A percentile compares a stretch with the other conserved stretches of the same genome.
These are phyloP conservation scores for Drosophila siamana DNA, from an alignment of 2,888 invertebrate species.

Conservation along the genomic window DNA sequence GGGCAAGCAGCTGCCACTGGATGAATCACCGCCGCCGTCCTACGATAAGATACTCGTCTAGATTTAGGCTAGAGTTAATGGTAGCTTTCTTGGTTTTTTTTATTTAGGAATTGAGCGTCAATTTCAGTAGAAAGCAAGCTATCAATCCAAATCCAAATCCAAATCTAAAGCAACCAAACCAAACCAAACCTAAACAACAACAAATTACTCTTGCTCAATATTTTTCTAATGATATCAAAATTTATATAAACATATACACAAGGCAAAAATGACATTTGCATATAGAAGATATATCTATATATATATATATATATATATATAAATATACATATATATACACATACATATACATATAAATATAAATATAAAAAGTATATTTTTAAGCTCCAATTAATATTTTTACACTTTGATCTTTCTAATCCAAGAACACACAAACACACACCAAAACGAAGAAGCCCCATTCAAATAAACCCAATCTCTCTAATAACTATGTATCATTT, in stretches of 20 bases:
- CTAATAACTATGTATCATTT: slow-evolving; percentile 78
- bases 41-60: slow-evolving; percentile 91
- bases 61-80: slow-evolving; percentile 57
- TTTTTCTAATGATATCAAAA: slow-evolving; percentile 76
- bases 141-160: slow-evolving; percentile 30
- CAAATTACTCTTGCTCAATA: slow-evolving; percentile 67
- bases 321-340: no score
- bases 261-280: slow-evolving; percentile 56
- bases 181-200: slow-evolving; percentile 23
- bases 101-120: slow-evolving; percentile 65
- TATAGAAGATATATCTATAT: slow-evolving; percentile 53
- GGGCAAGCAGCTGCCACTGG: slow-evolving; percentile 75
- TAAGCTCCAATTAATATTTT: slow-evolving; percentile 75
- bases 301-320: slow-evolving; percentile 46
- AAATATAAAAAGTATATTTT: slow-evolving; percentile 51
- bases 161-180: slow-evolving; percentile 47
- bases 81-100: slow-evolving; percentile 43
- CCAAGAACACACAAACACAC: slow-evolving; percentile 37
- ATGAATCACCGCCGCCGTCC: slow-evolving; percentile 90
- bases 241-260: slow-evolving; percentile 77
- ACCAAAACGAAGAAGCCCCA: slow-evolving; percentile 11
- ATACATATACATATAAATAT: slow-evolving; percentile 40
- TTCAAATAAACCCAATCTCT: slow-evolving; percentile 43
- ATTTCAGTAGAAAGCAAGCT: slow-evolving; percentile 58
- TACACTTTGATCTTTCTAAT: slow-evolving; percentile 71